Evolutionary conservation across 2,797 vertebrate species (phyloP), one percentile per base, ranked within the genome.

Genomic region (Luscinia luscinia): DNA sequence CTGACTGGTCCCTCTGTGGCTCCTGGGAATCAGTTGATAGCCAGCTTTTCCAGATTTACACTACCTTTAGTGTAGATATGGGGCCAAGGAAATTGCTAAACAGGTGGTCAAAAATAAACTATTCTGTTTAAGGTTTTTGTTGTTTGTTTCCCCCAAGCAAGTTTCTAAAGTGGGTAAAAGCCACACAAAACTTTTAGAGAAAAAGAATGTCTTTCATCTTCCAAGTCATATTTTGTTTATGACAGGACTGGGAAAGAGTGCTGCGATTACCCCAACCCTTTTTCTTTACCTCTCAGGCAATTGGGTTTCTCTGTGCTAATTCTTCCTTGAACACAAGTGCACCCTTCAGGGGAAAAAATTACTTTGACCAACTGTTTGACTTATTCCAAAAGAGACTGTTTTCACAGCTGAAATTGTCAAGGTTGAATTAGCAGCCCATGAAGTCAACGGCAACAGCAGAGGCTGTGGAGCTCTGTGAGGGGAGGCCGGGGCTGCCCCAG

Each of bases 371-470:
- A 23, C 17, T 27, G 4, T 73, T 46, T 34, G 18, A 48, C 22
- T 64, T 32, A 8, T 11, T 67, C 30, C 73, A 48, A 41, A 74
- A 66, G 30, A 62, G 21, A 40, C 15, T 27, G 12, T 9, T 24
- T 85, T 77, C 46, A 76, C 27, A n/a, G 4, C 30, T 4, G 9
- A 67, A 76, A 55, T 36, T 36, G 24, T 36, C 26, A 30, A 40
- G 20, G 22, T 19, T 62, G 28, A 66, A 57, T 34, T 38, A 70
- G 10, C 26, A 79, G 32, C 21, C 49, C n/a, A 7, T 2, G 8
- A 30, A 52, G 43, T 77, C 8, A 6, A 24, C 0, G 0, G 20
- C 9, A 11, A 11, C 6, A 4, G 19, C 0, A 0, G 15, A 8
- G 0, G 1, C 13, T 34, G 28, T 1, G 0, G 14, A 15, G 8